Percentiles rank a stretch among this genome's conserved stretches.
Evolutionary conservation across 1,140 invertebrate genomes (phyloP).

Genomic region (Drosophila equinoxialis): DNA sequence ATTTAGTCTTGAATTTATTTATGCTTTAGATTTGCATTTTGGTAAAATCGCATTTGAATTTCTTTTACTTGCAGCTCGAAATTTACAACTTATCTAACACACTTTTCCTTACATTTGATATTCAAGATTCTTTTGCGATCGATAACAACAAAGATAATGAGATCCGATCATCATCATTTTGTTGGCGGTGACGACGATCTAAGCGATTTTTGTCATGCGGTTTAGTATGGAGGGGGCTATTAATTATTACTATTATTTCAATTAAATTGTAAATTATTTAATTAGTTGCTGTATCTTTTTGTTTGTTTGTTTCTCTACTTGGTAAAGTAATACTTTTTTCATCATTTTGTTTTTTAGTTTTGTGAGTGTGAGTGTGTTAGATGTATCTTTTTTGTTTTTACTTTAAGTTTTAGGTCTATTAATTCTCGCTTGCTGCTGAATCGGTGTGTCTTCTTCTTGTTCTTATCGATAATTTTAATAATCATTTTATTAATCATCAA

Average conservation of each 20-base stretch:
- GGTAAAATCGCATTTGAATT: constrained; percentile 59
- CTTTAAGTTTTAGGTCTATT: constrained; percentile 65
- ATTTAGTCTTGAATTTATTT: constrained; percentile 72
- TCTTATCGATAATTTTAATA: constrained; percentile 12
- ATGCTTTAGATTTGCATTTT: constrained; percentile 58
- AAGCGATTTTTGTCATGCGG: too few species aligned
- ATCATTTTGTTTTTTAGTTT: constrained; percentile 26
- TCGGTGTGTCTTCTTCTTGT: constrained; percentile 69
- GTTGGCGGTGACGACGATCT: too few species aligned
- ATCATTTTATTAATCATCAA: constrained; percentile 8
- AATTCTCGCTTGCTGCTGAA: constrained; percentile 64
- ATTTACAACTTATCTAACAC: constrained; percentile 58
- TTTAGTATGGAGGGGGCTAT: neutral
- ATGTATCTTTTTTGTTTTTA: constrained; percentile 38
- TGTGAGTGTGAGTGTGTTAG: constrained; percentile 28
- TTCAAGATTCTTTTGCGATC: constrained; percentile 9
- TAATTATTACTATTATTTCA: constrained; percentile 31
- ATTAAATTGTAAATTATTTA: constrained; percentile 57
- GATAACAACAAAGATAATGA: constrained; percentile 9
- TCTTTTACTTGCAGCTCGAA: constrained; percentile 40
- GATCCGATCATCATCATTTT: neutral
- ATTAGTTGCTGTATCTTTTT: constrained; percentile 41
- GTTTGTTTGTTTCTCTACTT: constrained; percentile 51
- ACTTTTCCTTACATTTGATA: constrained; percentile 13
- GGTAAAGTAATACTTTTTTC: constrained; percentile 76